A percentile compares a stretch with the other conserved stretches of the same genome.
phyloP scores from a whole-genome alignment of 2,797 vertebrate species.

The Loriculus beryllinus region DNA sequence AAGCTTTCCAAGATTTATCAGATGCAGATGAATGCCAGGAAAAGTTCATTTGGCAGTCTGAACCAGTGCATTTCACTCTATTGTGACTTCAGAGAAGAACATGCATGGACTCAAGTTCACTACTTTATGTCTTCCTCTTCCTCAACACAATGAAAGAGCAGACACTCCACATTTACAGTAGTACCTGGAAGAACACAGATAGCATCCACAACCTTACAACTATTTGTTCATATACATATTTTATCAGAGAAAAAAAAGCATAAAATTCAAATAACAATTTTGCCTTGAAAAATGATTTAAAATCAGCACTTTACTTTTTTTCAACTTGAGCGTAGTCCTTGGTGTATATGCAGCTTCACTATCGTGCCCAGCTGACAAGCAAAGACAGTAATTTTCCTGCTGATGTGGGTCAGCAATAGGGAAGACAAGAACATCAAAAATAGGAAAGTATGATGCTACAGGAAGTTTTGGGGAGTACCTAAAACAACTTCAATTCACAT shows the following conservation, averaged over 20 bases:
- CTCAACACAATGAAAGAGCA: background rate
- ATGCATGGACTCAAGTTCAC: background rate
- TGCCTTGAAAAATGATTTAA: background rate
- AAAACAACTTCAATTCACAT: constrained; percentile 31
- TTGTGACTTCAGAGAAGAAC: background rate
- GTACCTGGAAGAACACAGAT: background rate
- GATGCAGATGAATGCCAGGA: background rate
- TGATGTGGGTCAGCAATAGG: background rate
- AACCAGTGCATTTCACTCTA: background rate
- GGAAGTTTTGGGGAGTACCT: background rate
- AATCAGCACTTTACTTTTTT: background rate
- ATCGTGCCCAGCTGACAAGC: background rate
- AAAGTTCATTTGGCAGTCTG: background rate
- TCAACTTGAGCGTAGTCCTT: background rate
- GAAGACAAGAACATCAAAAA: constrained; percentile 43
- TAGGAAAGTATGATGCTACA: constrained; percentile 59
- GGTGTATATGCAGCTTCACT: background rate
- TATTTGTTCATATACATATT: background rate
- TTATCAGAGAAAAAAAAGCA: background rate
- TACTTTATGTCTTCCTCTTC: background rate
- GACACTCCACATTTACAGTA: background rate
- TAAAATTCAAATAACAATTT: background rate
- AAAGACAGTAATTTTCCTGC: constrained; percentile 39
- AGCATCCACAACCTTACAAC: background rate
- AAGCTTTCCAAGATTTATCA: background rate